These are phyloP conservation scores for Lophius piscatorius DNA, from an alignment of 2,113 vertebrate species.

Conservation along the genomic window DNA sequence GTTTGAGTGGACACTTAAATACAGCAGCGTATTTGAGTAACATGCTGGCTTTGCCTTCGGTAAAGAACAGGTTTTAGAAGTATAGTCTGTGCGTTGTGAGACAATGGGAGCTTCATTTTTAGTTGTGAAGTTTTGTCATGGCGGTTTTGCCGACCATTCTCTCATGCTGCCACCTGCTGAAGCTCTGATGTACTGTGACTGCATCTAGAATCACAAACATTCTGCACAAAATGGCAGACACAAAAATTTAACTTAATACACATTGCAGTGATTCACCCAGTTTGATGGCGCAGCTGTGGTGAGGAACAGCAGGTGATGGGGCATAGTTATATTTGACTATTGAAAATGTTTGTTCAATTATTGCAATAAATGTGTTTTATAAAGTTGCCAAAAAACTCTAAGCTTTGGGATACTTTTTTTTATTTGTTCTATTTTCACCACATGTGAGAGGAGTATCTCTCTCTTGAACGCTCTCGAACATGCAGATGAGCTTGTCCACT, in stretches of 20 bases:
- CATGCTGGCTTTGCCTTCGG: background rate
- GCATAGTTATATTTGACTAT: background rate
- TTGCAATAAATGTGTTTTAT: too few species aligned
- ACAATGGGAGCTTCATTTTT: slow-evolving; percentile 28
- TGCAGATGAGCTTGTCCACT: too few species aligned
- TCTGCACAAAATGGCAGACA: slow-evolving; percentile 70
- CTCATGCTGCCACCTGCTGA: slow-evolving; percentile 72
- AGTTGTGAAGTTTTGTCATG: slow-evolving; percentile 21
- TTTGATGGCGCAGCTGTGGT: slow-evolving; percentile 48
- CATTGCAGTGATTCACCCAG: slow-evolving; percentile 49
- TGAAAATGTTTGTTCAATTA: background rate
- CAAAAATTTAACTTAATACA: slow-evolving; percentile 23
- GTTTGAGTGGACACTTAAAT: too few species aligned
- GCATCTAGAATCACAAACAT: slow-evolving; percentile 27
- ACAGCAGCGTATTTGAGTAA: too few species aligned
- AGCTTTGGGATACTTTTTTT: too few species aligned
- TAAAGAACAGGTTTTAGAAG: slow-evolving; percentile 13
- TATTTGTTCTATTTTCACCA: too few species aligned
- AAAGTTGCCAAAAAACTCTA: too few species aligned
- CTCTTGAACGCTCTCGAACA: too few species aligned
- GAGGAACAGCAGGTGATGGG: slow-evolving; percentile 37
- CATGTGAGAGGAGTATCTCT: too few species aligned
- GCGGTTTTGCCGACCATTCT: slow-evolving; percentile 36
- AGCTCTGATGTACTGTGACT: slow-evolving; percentile 53
- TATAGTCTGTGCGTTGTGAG: slow-evolving; percentile 6